Evolutionary conservation across 2,888 invertebrate genomes (phyloP), one percentile per base, ranked within the genome.

Genomic region (Drosophila greeni): DNA sequence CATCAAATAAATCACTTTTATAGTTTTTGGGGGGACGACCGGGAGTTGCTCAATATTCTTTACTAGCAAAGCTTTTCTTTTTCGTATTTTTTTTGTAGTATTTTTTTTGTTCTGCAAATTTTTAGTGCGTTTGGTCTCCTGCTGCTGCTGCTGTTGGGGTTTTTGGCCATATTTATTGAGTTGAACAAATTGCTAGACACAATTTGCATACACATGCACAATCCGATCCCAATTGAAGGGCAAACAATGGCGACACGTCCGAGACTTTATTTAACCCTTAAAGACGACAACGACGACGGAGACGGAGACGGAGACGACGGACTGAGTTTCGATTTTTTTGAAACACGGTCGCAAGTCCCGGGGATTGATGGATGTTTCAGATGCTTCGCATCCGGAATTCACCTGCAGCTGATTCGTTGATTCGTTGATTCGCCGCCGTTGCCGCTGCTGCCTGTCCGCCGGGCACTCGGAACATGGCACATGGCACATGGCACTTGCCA

Each of bases 1-100:
- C 81, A 84, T 84, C 74, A 81, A 84, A 84, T 81, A 81, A 84
- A 84, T 81, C 81, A 82, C 83, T 80, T 82, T 72, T 61, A 72
- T 82, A 75, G 82, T 83, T 77, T 65, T 74, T 53, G 56, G 49
- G 52, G 45, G 20, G 20, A n/a, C n/a, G 20, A 3, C 20, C n/a
- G 16, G 56, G 48, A 67, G 48, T 45, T 49, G 45, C 51, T 60
- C 60, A 64, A 62, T 69, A 60, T 53, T 48, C 61, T 54, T 67
- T 49, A 45, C 67, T 43, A 45, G n/a, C n/a, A n/a, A n/a, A n/a
- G n/a, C 48, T 40, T 57, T 40, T 40, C 29, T 26, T 12, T 18
- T 20, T 52, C 16, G 29, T n/a, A 26, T 18, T 42, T n/a, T 20
- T 31, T 20, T 20, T 20, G 20, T 20, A 3, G 20, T 20, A 3